Base-by-base conservation (phyloP, 2,797 vertebrate species). In the Sebastes variabilis region DNA sequence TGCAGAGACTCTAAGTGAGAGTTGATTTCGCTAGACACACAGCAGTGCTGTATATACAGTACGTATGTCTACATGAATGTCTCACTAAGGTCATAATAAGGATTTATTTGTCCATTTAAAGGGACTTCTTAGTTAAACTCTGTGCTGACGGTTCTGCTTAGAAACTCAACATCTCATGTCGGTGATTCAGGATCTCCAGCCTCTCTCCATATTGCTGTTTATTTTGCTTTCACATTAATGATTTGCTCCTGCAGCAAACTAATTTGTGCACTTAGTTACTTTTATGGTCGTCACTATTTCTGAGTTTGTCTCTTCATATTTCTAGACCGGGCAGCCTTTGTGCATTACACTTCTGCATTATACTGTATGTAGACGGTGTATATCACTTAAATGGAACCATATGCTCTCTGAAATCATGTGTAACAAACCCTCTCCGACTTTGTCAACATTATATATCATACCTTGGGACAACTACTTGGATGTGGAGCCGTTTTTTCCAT, bases 91-190 rank as follows among this genome's bases (percentile, higher is more conserved):
- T 49, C 38, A 62, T 80, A 69, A 79, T 79, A 77, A 55, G 24
- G 16, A 56, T 87, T 86, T 89, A 89, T 85, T 66, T n/a, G 59
- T 32, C 13, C 24, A 25, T 58, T 79, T 84, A 82, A 85, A 83
- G 20, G 8, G 20, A 36, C 16, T 67, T 74, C 12, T 52, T 72
- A 11, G 22, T 29, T 68, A 32, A 36, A 75, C 16, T 25, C 24
- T 54, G 12, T 18, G n/a, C 13, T 36, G 10, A 14, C 58, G 18
- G 25, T 49, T 56, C 29, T 67, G 13, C 22, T 55, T 52, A 67
- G 27, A 60, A 32, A n/a, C 16, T 24, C 12, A 24, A 49, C 4
- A 38, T 65, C 52, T 79, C 66, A 72, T 68, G 46, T 36, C 29
- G 14, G 16, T 42, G 30, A 62, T 72, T 72, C 27, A 34, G 14